Conservation (phyloP, 2,797 vertebrate species). For the Xiphophorus birchmanni region DNA sequence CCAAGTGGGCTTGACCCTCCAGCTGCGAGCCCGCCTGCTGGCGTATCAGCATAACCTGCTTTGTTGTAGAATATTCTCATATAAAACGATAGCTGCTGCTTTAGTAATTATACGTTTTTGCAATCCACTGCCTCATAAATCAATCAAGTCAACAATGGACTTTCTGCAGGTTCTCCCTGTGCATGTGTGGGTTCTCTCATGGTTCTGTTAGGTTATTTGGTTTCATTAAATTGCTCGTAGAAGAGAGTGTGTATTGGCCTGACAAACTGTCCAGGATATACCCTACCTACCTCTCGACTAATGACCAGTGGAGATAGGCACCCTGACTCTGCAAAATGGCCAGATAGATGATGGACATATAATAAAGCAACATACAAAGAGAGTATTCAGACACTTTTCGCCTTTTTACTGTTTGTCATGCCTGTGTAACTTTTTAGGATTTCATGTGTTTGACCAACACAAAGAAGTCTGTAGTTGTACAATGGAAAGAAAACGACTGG, state of each 20-base stretch:
- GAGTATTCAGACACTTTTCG: neutral
- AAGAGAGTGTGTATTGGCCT: neutral
- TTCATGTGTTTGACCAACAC: neutral
- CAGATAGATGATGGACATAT: neutral
- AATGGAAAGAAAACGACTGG: neutral
- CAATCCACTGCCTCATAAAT: constrained; percentile 28
- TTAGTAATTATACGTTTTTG: constrained; percentile 10
- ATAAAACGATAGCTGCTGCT: constrained; percentile 44
- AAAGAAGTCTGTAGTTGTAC: neutral
- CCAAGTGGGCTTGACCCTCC: constrained; percentile 45
- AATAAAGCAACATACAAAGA: neutral
- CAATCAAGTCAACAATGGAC: neutral
- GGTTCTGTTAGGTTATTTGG: neutral
- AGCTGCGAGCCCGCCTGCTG: constrained; percentile 39
- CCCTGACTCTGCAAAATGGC: neutral
- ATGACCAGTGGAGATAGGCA: neutral
- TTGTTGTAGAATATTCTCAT: constrained; percentile 61
- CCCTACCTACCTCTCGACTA: neutral
- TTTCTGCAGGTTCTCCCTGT: neutral
- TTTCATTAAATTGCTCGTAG: neutral
- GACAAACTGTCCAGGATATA: neutral
- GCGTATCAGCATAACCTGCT: constrained; percentile 52
- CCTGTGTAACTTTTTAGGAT: neutral
- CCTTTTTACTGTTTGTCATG: neutral
- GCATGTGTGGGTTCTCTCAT: neutral